Evolutionary conservation across 2,888 invertebrate species (phyloP), one percentile per base, ranked within the genome.

Genomic region (Eupithecia dodoneata): DNA sequence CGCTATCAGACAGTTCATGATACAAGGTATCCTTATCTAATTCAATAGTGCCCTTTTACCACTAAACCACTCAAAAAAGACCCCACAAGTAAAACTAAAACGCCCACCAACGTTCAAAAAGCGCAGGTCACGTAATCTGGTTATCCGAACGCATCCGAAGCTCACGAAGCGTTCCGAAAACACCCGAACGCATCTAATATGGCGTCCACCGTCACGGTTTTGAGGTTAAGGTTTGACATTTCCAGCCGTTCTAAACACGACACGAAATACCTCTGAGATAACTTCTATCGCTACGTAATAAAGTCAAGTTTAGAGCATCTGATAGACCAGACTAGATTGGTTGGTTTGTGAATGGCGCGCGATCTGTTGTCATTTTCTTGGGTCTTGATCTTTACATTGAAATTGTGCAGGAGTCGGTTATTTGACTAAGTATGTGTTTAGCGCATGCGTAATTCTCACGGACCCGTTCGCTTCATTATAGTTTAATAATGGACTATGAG

Each of bases 161-260:
- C 73, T 76, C 65, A 87, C 92, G 92, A 92, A 85, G 84, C 79
- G 75, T 79, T 79, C 87, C 93, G 93, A 94, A 85, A 82, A 84
- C 78, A 84, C 80, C 88, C 93, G 93, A 93, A 88, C 84, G 84
- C 80, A 80, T 81, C 90, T 88, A 94, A 93, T 84, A 93, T 94
- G 93, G 93, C 93, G 90, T 85, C 89, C 84, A 75, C 77, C 92
- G 91, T 93, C 94, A 93, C 90, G 92, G 92, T 94, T 94, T 94
- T 93, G 93, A 95, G 94, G 94, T 95, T 93, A 94, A 94, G 94
- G 94, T 94, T 94, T 94, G 93, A 92, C 93, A 94, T 94, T 94
- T 94, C 89, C 88, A 90, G 87, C 88, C 90, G 88, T 90, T 91
- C 89, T 90, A 90, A 91, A 87, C 86, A 85, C 85, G 88, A 87